A percentile compares a stretch with the other conserved stretches of the same genome.
Conservation (phyloP, 2,888 invertebrate genomes). For the Drosophila sordidula region DNA sequence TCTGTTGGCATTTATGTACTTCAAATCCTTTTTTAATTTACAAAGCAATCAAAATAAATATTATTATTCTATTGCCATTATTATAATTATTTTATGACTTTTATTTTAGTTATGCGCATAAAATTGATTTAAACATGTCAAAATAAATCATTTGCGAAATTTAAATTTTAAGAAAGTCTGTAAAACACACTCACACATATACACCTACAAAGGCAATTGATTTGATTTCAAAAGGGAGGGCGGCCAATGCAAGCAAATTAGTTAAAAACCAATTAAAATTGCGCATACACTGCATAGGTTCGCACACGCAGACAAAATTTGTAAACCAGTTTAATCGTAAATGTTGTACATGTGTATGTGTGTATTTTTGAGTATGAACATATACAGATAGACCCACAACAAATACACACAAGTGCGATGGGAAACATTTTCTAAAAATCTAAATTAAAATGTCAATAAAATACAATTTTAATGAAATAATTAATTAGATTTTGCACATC, state of each 20-base stretch:
- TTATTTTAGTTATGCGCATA: conserved; percentile 13
- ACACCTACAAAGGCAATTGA: conserved; percentile 4
- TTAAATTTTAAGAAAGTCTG: conserved; percentile 49
- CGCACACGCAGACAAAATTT: conserved; percentile 32
- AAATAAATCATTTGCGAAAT: conserved; percentile 55
- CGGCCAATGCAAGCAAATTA: conserved; percentile 69
- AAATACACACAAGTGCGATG: conserved; percentile 4
- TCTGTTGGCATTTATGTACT: conserved; percentile 37
- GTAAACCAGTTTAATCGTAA: conserved; percentile 39
- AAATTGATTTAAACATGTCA: conserved; percentile 52
- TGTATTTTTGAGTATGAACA: not conserved
- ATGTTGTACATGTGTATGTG: not conserved
- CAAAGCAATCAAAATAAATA: not conserved
- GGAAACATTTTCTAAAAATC: conserved; percentile 67
- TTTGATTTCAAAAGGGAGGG: conserved; percentile 19
- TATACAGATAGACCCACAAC: conserved; percentile 2
- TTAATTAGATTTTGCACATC: conserved; percentile 82
- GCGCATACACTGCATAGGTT: conserved; percentile 68
- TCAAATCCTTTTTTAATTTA: conserved; percentile 27
- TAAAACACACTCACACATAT: conserved; percentile 13
- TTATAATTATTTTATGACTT: not conserved
- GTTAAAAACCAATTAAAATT: conserved; percentile 81
- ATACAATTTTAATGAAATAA: conserved; percentile 81
- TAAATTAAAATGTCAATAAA: conserved; percentile 83
- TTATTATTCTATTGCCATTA: not conserved